Base-by-base conservation (phyloP, 2,797 vertebrate genomes). In the Champsocephalus esox region DNA sequence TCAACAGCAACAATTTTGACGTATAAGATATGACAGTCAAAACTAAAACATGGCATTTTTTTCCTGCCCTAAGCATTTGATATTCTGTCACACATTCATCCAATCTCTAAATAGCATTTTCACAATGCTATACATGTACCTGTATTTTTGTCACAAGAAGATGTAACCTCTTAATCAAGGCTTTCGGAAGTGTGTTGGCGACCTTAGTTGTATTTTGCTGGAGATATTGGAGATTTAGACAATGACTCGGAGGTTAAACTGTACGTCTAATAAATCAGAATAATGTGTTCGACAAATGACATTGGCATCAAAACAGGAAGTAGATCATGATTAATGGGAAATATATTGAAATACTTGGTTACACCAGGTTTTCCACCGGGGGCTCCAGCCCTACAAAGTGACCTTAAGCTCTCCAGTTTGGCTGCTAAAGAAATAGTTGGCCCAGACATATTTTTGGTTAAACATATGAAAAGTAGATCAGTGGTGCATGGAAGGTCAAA, bases 311-410 rank as follows among this genome's bases (percentile, higher is more conserved):
- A 77, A 78, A 43, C 49, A 70, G 78, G 61, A 70, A 78, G 76
- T 45, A 63, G 79, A 82, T 58, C 69, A 67, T 76, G 81, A 88
- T 84, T 66, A 86, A 82, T 86, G 81, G 48, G 50, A 59, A 76
- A 56, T 63, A 60, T 51, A 68, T 76, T 59, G 16, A 71, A 74
- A 74, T 57, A 41, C 63, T 63, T 77, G 59, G 48, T 60, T 63
- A 63, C 57, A 69, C 72, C 77, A 74, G 71, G 80, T 76, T 60
- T 64, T 79, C 59, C 75, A 85, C 65, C 61, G 59, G 49, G 60
- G 73, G 63, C 28, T 77, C 55, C 43, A 75, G 66, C 54, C 59
- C 54, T 73, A 66, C 74, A 75, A 83, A 83, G 14, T 46, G 65
- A 68, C 61, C 58, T 62, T 52, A 73, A 54, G 51, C 52, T 56